Evolutionary conservation across 2,113 vertebrate genomes (phyloP).

Genomic region (Cryptotis parvus): DNA sequence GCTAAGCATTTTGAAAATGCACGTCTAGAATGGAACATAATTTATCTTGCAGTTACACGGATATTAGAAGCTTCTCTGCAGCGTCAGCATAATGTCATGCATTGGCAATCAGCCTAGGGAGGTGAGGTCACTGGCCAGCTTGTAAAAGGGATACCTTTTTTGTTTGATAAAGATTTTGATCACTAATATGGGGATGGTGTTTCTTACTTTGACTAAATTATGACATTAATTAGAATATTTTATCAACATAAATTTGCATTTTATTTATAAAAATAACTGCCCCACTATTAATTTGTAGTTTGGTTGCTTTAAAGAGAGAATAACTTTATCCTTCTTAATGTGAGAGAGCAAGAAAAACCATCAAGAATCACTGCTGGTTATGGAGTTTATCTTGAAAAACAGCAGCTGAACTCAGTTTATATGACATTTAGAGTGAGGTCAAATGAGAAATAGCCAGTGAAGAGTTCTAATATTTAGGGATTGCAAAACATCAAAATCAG

Average conservation of each 20-base stretch:
- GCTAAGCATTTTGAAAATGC: slow-evolving; percentile 73
- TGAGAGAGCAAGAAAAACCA: neutral
- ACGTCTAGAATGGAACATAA: slow-evolving; percentile 67
- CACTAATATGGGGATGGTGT: slow-evolving; percentile 55
- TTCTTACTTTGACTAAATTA: slow-evolving; percentile 56
- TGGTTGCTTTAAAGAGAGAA: slow-evolving; percentile 42
- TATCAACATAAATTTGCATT: slow-evolving; percentile 27
- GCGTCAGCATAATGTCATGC: slow-evolving; percentile 64
- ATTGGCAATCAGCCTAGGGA: slow-evolving; percentile 61
- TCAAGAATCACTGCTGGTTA: neutral
- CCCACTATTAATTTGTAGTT: slow-evolving; percentile 18
- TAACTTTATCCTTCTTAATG: neutral
- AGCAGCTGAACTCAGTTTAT: neutral
- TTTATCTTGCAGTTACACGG: slow-evolving; percentile 61
- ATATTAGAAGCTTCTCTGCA: slow-evolving; percentile 57
- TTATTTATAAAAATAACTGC: slow-evolving; percentile 42
- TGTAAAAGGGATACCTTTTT: slow-evolving; percentile 67
- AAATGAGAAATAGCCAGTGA: neutral
- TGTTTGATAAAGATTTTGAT: slow-evolving; percentile 65
- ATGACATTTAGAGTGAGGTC: neutral
- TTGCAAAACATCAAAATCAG: neutral
- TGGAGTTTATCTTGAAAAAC: neutral
- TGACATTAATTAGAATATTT: slow-evolving; percentile 64
- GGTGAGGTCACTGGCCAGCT: slow-evolving; percentile 60
- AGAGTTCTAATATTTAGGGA: neutral